phyloP scores from a whole-genome alignment of 2,113 vertebrate genomes.

The Corynorhinus townsendii region DNA sequence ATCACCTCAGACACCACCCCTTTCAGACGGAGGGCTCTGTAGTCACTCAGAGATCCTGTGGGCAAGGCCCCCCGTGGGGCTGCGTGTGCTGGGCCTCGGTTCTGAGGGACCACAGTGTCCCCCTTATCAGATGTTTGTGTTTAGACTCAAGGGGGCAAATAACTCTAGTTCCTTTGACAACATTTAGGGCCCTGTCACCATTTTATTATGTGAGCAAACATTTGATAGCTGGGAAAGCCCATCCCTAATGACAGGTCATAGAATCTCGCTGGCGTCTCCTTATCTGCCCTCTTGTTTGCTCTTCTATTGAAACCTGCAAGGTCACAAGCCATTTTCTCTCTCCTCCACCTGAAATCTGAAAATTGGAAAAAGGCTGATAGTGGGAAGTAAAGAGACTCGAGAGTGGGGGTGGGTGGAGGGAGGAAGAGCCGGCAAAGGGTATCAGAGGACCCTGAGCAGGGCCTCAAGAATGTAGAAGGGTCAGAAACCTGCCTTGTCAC shows the following conservation, averaged over 20 bases:
- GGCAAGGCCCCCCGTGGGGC: background rate
- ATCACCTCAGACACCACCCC: background rate
- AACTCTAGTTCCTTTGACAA: conserved; percentile 78
- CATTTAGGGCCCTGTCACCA: conserved; percentile 77
- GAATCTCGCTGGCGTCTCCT: conserved; percentile 87
- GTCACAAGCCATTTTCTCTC: conserved; percentile 81
- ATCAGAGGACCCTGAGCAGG: conserved; percentile 80
- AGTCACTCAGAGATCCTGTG: background rate
- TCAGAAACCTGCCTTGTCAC: background rate
- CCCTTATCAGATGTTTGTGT: conserved; percentile 79
- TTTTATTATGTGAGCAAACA: conserved; percentile 84
- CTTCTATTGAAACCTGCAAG: conserved; percentile 81
- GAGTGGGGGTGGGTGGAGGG: conserved; percentile 50
- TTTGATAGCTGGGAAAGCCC: conserved; percentile 78
- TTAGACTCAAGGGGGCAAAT: conserved; percentile 81
- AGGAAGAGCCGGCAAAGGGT: conserved; percentile 73
- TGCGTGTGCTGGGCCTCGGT: background rate
- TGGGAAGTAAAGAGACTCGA: conserved; percentile 57
- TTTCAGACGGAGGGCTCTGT: background rate
- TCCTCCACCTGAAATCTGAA: conserved; percentile 66
- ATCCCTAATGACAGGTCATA: conserved; percentile 86
- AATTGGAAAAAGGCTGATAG: conserved; percentile 58
- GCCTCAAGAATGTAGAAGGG: conserved; percentile 74
- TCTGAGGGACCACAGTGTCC: background rate
- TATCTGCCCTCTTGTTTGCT: conserved; percentile 89